Conservation (phyloP, 1,140 invertebrate species). For the Atta texana region DNA sequence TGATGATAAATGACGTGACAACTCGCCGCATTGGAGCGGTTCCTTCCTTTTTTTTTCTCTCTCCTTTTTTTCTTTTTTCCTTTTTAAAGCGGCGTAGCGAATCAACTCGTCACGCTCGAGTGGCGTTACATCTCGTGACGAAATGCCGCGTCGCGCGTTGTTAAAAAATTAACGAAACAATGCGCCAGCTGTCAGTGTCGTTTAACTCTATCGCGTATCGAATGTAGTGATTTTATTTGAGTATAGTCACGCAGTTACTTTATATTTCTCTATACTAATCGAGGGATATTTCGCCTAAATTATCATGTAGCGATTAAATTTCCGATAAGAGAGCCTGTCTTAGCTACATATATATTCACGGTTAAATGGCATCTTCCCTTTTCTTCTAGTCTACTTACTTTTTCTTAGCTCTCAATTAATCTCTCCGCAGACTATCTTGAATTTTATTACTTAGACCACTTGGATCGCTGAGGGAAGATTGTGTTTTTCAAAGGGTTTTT, state of each 20-base stretch:
- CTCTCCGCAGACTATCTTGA: too few species aligned
- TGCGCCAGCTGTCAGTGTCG: slow-evolving; percentile 37
- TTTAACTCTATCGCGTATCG: slow-evolving; percentile 29
- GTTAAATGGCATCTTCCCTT: neutral
- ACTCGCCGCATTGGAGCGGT: slow-evolving; percentile 37
- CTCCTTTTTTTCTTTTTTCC: neutral
- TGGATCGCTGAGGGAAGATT: too few species aligned
- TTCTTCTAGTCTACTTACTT: neutral
- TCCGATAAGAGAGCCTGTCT: neutral
- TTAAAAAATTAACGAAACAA: slow-evolving; percentile 74
- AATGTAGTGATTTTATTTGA: neutral
- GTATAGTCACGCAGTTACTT: neutral
- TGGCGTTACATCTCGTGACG: slow-evolving; percentile 61
- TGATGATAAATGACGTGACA: slow-evolving; percentile 72
- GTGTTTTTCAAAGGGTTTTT: too few species aligned
- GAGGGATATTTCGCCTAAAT: neutral
- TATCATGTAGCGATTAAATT: neutral
- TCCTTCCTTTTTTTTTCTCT: slow-evolving; percentile 11
- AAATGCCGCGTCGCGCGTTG: slow-evolving; percentile 49
- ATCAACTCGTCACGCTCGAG: slow-evolving; percentile 67
- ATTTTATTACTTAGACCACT: too few species aligned
- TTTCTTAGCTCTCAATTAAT: neutral
- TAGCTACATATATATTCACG: neutral
- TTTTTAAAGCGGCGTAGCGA: slow-evolving; percentile 66
- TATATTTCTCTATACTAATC: neutral